Conservation (phyloP, 2,113 vertebrate species). For the Aegotheles bennettii region DNA sequence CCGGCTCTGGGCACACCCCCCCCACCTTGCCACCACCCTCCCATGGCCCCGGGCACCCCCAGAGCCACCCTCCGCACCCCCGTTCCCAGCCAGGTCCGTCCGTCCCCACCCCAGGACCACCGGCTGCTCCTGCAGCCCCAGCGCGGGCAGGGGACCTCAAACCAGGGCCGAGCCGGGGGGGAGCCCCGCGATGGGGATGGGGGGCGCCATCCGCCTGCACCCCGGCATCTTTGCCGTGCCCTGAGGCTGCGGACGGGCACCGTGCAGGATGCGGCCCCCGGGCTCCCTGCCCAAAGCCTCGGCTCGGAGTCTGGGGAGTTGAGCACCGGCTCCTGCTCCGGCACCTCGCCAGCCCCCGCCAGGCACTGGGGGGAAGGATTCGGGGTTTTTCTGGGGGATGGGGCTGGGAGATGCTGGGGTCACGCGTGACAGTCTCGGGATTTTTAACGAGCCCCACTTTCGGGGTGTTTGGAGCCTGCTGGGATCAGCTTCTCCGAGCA, state of each 20-base stretch:
- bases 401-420: not conserved
- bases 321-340: not conserved
- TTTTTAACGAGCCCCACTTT: not conserved
- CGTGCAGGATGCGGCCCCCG: accelerated
- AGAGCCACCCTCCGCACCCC: not conserved
- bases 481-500: not conserved
- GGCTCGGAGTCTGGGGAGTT: not conserved
- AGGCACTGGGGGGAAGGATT: accelerated
- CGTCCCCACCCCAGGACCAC: not conserved
- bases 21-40: not conserved
- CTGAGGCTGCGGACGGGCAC: not conserved
- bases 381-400: not conserved
- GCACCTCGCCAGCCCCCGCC: not conserved
- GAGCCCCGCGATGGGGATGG: accelerated
- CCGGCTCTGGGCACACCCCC: not conserved
- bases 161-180: accelerated
- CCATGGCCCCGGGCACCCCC: not conserved
- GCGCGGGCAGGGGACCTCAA: not conserved
- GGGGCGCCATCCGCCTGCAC: not conserved
- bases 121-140: not conserved
- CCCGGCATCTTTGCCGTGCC: not conserved
- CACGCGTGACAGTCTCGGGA: not conserved
- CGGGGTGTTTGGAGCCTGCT: not conserved
- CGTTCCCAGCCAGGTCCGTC: not conserved
- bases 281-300: not conserved